Conservation (phyloP, 2,113 vertebrate genomes). For the Pelmatolapia mariae region DNA sequence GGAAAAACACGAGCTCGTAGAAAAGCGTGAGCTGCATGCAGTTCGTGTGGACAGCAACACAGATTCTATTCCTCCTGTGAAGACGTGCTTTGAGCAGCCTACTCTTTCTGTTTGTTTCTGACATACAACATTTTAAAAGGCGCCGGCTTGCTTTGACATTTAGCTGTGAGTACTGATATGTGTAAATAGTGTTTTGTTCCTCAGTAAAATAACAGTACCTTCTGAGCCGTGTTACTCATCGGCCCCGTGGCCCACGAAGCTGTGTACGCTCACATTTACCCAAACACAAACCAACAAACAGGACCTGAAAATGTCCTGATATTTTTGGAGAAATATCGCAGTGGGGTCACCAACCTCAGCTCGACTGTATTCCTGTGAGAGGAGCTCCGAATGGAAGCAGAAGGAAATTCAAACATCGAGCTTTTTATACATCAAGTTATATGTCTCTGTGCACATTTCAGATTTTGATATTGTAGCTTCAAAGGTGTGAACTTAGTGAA, state of each 20-base stretch:
- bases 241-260: background rate
- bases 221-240: slow-evolving; percentile 5
- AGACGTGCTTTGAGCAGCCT: background rate
- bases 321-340: background rate
- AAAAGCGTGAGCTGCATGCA: background rate
- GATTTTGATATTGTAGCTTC: background rate
- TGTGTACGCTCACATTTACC: background rate
- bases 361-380: background rate
- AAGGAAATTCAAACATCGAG: background rate
- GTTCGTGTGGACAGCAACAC: background rate
- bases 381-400: background rate
- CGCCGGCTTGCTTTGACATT: background rate
- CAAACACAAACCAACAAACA: background rate
- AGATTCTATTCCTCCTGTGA: background rate
- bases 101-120: background rate
- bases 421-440: background rate
- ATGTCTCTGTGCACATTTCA: background rate
- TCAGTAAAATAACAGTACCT: background rate
- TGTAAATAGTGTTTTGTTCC: background rate
- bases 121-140: background rate
- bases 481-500: background rate
- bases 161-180: background rate
- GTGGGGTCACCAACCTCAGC: background rate
- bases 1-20: background rate
- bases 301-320: background rate